Percentiles rank a stretch among this genome's conserved stretches.
phyloP scores from a whole-genome alignment of 2,113 vertebrate species.

The Mesitornis unicolor region DNA sequence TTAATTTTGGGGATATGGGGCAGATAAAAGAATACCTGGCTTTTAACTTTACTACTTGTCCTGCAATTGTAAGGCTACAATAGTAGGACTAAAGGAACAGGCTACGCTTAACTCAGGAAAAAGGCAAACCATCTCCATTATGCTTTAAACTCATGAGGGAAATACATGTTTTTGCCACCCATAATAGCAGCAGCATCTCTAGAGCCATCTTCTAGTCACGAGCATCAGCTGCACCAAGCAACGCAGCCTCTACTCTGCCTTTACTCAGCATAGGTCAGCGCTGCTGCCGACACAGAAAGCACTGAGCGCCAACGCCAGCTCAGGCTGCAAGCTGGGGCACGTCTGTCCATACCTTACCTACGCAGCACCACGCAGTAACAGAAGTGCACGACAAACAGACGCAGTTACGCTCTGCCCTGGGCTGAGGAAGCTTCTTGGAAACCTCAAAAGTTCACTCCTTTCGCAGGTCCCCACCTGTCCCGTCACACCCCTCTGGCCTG shows the following conservation, averaged over 20 bases:
- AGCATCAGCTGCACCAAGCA: rapidly evolving
- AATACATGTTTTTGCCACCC: background rate
- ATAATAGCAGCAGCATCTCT: background rate
- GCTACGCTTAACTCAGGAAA: too few species aligned
- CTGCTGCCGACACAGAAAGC: background rate
- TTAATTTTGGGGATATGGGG: background rate
- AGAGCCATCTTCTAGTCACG: background rate
- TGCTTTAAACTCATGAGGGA: background rate
- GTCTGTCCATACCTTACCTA: conserved; percentile 21
- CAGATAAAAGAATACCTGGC: background rate
- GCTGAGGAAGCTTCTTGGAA: conserved; percentile 2
- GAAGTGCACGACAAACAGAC: conserved; percentile 21
- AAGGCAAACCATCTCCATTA: background rate
- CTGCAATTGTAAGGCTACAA: background rate
- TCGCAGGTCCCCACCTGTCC: conserved; percentile 39
- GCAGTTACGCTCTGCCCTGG: background rate
- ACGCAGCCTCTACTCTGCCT: background rate
- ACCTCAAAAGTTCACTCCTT: conserved; percentile 51
- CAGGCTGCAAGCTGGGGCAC: background rate
- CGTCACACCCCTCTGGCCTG: conserved; percentile 49
- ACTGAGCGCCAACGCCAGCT: rapidly evolving
- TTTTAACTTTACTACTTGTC: background rate
- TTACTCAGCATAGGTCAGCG: background rate
- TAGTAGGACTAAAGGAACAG: background rate
- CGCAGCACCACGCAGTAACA: background rate